Base-by-base conservation (phyloP, 2,113 vertebrate genomes). In the Drymodes brunneopygia region DNA sequence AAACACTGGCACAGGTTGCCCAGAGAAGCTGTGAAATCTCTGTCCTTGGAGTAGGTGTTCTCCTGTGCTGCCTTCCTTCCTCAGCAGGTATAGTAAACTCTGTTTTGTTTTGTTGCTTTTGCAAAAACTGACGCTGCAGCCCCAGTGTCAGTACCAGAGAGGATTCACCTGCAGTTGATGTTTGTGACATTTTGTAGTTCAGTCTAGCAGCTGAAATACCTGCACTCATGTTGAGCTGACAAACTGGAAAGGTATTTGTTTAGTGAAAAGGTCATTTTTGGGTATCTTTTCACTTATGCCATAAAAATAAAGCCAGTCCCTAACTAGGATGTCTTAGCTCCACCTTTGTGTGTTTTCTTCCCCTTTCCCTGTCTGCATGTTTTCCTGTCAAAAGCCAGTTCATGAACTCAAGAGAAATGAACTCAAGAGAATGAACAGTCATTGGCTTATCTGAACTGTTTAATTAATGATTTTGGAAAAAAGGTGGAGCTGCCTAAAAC, bases 201-300 rank as follows among this genome's bases (percentile, higher is more conserved):
- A 90, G 58, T 77, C 50, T 80, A 78, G 45, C 51, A 71, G 54
- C 82, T 95, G 70, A 78, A 65, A 61, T 82, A 87, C 22, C 65
- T 8, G 25, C n/a, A 27, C 12, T 74, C n/a, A 14, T 11, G n/a
- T 81, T 92, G 58, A 81, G 35, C 70, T 95, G 92, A 93, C 82
- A 84, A 94, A 60, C 91, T 7, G 66, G 64, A 91, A 95, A 93
- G 74, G 51, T 75, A 69, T 93, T 83, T 90, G 29, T 78, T 86
- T 58, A 29, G 23, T 86, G 65, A 91, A 94, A 95, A 94, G 91
- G 85, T 95, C 3, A 23, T 21, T 51, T 77, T 88, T 60, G 82
- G 27, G 45, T 93, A 79, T 86, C 35, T 83, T 67, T 91, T 91
- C 62, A 64, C 62, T 91, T 81, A 67, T 33, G 70, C 33, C 71